Percentiles rank a stretch among this genome's conserved stretches.
These are phyloP conservation scores for Takifugu ocellatus DNA, from an alignment of 2,797 vertebrate genomes.

Conservation along the genomic window DNA sequence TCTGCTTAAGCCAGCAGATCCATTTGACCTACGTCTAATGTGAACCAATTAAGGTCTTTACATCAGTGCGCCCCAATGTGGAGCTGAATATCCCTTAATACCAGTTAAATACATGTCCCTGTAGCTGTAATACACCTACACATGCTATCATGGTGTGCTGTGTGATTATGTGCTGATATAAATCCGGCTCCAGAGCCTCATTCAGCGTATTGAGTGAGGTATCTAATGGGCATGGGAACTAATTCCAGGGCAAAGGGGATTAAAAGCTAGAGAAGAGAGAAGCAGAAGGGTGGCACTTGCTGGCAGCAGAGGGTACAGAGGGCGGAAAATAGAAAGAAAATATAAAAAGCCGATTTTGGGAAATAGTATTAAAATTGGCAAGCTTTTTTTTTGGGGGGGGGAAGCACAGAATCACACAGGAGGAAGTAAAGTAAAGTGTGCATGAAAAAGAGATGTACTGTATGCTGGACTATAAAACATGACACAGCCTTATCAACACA, in stretches of 20 bases:
- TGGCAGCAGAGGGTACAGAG: slow-evolving; percentile 56
- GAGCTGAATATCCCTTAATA: slow-evolving; percentile 68
- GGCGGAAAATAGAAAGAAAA: slow-evolving; percentile 57
- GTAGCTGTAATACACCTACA: slow-evolving; percentile 67
- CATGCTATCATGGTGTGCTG: slow-evolving; percentile 52
- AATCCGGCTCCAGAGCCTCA: slow-evolving; percentile 56
- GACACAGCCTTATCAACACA: slow-evolving; percentile 20
- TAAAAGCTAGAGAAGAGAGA: slow-evolving; percentile 63
- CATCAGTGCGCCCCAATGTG: slow-evolving; percentile 50
- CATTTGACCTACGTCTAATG: slow-evolving; percentile 68
- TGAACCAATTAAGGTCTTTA: slow-evolving; percentile 72
- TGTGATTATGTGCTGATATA: slow-evolving; percentile 66
- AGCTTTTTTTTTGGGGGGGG: slow-evolving; percentile 17
- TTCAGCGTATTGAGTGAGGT: slow-evolving; percentile 61
- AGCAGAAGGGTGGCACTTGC: slow-evolving; percentile 56
- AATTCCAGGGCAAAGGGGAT: slow-evolving; percentile 73
- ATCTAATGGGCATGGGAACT: slow-evolving; percentile 73
- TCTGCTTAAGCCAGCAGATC: slow-evolving; percentile 65
- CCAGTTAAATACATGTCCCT: slow-evolving; percentile 67
- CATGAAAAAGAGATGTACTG: neutral
- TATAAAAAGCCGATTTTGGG: slow-evolving; percentile 57
- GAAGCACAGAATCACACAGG: too few relatives aligned
- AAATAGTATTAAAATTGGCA: slow-evolving; percentile 54
- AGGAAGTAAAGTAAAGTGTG: slow-evolving; percentile 30
- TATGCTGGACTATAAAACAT: slow-evolving; percentile 22